These are phyloP conservation scores for Cheilosia urbana DNA, from an alignment of 2,888 invertebrate genomes.

Conservation along the genomic window DNA sequence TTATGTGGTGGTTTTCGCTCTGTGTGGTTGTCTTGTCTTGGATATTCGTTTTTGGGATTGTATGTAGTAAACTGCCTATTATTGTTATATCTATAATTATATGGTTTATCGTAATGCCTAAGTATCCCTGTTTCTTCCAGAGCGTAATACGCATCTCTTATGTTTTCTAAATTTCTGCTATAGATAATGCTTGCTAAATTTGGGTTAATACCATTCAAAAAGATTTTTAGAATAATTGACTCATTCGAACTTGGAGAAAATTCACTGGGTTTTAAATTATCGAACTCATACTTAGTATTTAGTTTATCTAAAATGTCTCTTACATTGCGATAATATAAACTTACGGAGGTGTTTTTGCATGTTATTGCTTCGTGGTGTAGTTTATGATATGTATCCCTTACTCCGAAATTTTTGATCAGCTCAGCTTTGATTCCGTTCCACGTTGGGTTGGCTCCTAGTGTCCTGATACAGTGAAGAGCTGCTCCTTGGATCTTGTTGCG, in stretches of 20 bases:
- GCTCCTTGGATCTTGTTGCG: slow-evolving; percentile 53
- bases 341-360: slow-evolving; percentile 56
- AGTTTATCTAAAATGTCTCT: slow-evolving; percentile 70
- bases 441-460: slow-evolving; percentile 54
- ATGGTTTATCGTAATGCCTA: slow-evolving; percentile 12
- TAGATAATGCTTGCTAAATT: slow-evolving; percentile 60
- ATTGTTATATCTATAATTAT: background rate
- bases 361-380: slow-evolving; percentile 53
- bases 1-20: no score
- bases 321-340: slow-evolving; percentile 65
- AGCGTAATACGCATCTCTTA: slow-evolving; percentile 64
- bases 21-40: no score
- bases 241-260: slow-evolving; percentile 66
- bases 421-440: slow-evolving; percentile 61
- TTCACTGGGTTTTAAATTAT: slow-evolving; percentile 57
- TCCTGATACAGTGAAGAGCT: slow-evolving; percentile 41
- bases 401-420: slow-evolving; percentile 54
- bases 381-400: slow-evolving; percentile 53
- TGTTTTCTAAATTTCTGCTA: slow-evolving; percentile 14
- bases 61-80: slow-evolving; percentile 8
- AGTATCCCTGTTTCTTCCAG: slow-evolving; percentile 44
- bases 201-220: slow-evolving; percentile 40
- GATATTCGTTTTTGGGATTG: no score
- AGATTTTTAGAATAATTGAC: slow-evolving; percentile 69
- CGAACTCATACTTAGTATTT: slow-evolving; percentile 69